Conservation (phyloP, 2,113 vertebrate genomes). For the Gallinago paraguaiae region DNA sequence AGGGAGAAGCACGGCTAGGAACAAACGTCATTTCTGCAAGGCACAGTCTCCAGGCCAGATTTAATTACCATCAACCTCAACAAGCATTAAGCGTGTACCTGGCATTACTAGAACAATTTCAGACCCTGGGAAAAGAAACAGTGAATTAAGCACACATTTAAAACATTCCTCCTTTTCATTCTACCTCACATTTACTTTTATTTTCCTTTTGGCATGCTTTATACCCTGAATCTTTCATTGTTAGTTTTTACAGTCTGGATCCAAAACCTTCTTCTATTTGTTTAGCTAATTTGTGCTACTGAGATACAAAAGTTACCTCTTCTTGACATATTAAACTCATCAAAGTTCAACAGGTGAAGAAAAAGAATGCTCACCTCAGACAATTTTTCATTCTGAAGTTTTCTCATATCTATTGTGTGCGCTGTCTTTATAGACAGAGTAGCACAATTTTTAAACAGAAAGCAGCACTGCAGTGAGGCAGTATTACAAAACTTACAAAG, state of each 20-base stretch:
- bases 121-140: not conserved
- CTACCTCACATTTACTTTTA: not conserved
- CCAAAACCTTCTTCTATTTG: not conserved
- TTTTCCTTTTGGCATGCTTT: not conserved
- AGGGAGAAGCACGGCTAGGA: not conserved
- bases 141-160: not conserved
- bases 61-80: not conserved
- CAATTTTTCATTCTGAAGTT: not conserved
- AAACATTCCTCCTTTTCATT: not conserved
- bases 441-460: not conserved
- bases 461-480: not conserved
- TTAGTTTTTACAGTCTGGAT: not conserved
- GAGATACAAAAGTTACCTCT: not conserved
- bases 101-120: not conserved
- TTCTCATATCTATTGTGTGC: not conserved
- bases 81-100: not conserved
- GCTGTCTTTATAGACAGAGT: not conserved
- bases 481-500: not conserved
- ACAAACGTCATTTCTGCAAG: not conserved
- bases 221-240: not conserved
- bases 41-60: not conserved
- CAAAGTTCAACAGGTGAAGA: not conserved
- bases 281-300: not conserved
- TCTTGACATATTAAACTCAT: not conserved
- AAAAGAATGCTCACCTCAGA: not conserved